Evolutionary conservation across 2,113 vertebrate genomes (phyloP), one percentile per base, ranked within the genome.

Genomic region (Strix aluco): DNA sequence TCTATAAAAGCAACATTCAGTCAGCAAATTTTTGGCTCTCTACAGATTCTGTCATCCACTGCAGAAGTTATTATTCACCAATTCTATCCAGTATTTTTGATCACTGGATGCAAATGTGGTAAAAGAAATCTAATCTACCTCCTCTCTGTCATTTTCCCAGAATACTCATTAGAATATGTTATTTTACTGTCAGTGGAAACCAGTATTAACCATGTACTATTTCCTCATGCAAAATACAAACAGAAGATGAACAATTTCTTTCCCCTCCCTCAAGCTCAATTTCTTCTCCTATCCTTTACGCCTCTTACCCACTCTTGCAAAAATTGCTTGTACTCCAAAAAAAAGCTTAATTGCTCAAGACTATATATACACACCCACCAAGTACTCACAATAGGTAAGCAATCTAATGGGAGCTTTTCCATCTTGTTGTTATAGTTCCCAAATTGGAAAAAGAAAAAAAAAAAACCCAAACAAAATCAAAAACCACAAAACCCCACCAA

Each of bases 101-200:
- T 92, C 84, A 71, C 61, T 40, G 23, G 65, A 95, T 91, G 87
- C 73, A 87, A 89, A 95, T 75, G 54, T 52, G 52, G 34, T 65
- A 69, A 77, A 92, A 96, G 72, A 81, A 94, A 89, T 44, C 57
- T 42, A 62, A 94, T 78, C 57, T 91, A 91, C n/a, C 52, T 86
- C 59, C 72, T 81, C 44, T 42, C 27, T 78, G 65, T 65, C 70
- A 71, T 82, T 75, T 92, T 78, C 49, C 58, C 70, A 61, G 57
- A 94, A 91, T 74, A 21, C 49, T 79, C 65, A 71, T 59, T 74
- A 81, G 52, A 54, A 89, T 87, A 62, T 5, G 40, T 79, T 94
- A 74, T 81, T 86, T 78, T 71, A 54, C 63, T 86, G 55, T 86
- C 61, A 91, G 65, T 89, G 77, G 61, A 81, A 95, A 81, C 13